These are phyloP conservation scores for Drosophila kanapiae DNA, from an alignment of 1,140 invertebrate genomes.

Conservation along the genomic window DNA sequence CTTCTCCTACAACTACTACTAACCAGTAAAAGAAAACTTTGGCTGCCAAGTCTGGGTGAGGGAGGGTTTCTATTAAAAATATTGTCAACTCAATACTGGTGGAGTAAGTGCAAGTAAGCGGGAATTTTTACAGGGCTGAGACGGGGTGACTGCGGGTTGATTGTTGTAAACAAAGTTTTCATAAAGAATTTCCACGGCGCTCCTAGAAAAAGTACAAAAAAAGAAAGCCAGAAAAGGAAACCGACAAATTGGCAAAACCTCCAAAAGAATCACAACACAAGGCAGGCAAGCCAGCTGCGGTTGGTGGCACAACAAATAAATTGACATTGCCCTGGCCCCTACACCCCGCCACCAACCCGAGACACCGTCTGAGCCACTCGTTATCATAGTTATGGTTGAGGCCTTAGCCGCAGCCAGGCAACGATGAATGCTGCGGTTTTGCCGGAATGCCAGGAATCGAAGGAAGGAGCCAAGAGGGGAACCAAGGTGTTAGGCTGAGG, in stretches of 20 bases:
- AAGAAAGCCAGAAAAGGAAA: constrained; percentile 26
- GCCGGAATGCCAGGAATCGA: constrained; percentile 1
- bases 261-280: constrained; percentile 59
- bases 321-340: constrained; percentile 59
- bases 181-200: constrained; percentile 71
- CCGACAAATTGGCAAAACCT: constrained; percentile 80
- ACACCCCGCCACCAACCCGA: not conserved
- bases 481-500: constrained; percentile 58
- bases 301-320: constrained; percentile 76
- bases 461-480: constrained; percentile 4
- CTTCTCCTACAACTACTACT: not conserved
- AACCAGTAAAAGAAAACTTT: constrained; percentile 63
- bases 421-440: constrained; percentile 76
- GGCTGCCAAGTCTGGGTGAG: constrained; percentile 49
- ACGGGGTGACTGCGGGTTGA: constrained; percentile 46
- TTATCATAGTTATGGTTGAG: constrained; percentile 63
- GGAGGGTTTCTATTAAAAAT: constrained; percentile 77
- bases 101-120: constrained; percentile 31
- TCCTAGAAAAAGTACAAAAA: constrained; percentile 42
- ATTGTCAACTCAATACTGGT: constrained; percentile 77
- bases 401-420: constrained; percentile 50
- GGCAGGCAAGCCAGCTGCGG: constrained; percentile 42
- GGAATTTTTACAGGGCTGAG: not conserved
- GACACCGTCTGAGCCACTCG: constrained; percentile 33
- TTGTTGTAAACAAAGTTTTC: constrained; percentile 81